Evolutionary conservation across 2,797 vertebrate species (phyloP).

Genomic region (Triplophysa yarkandensis): DNA sequence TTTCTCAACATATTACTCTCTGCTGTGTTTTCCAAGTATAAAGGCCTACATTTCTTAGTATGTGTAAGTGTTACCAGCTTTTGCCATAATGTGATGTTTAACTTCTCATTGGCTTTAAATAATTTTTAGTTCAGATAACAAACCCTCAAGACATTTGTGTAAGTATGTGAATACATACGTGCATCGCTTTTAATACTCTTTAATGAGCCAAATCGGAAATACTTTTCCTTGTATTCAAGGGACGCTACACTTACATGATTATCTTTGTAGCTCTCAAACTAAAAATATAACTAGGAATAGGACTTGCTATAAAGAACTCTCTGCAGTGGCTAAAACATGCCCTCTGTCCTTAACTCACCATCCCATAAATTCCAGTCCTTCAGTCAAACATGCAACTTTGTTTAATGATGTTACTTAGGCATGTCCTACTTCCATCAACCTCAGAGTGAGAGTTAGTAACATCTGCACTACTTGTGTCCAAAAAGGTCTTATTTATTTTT

Average conservation of each 20-base stretch:
- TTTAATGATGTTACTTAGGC: constrained; percentile 61
- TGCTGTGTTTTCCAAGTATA: neutral
- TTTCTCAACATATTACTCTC: constrained; percentile 12
- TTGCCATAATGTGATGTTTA: constrained; percentile 62
- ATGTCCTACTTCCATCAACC: constrained; percentile 53
- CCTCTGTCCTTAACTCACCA: constrained; percentile 53
- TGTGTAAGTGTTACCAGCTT: constrained; percentile 63
- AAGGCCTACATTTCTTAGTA: neutral
- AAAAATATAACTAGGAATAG: constrained; percentile 30
- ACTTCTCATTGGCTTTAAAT: constrained; percentile 76
- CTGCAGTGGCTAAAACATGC: constrained; percentile 56
- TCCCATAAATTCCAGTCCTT: constrained; percentile 61
- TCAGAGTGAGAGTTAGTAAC: constrained; percentile 44
- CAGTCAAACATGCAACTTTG: constrained; percentile 63
- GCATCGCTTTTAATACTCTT: neutral
- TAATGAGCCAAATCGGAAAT: neutral
- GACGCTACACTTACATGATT: no score
- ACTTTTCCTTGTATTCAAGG: neutral
- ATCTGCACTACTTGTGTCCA: constrained; percentile 48
- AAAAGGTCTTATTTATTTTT: constrained; percentile 49
- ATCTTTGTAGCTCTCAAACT: no score
- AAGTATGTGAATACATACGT: constrained; percentile 58
- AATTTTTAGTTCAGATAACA: constrained; percentile 66
- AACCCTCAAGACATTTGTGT: constrained; percentile 65
- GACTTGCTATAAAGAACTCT: constrained; percentile 41